Percentiles rank a stretch among this genome's conserved stretches.
These are phyloP conservation scores for Cynodonichthys magdalenae DNA, from an alignment of 2,797 vertebrate genomes.

Conservation along the genomic window DNA sequence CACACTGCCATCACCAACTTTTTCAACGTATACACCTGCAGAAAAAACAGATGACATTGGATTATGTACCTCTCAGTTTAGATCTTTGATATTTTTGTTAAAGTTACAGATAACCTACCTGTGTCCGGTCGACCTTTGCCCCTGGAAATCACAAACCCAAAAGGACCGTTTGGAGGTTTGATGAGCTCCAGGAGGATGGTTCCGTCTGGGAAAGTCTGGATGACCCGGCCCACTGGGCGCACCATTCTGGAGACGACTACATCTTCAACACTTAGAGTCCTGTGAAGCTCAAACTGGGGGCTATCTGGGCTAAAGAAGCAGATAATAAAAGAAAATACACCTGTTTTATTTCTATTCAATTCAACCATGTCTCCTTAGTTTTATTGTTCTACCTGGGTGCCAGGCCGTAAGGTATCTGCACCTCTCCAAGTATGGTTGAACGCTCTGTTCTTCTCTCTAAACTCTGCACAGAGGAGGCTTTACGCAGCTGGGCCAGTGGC, in stretches of 20 bases:
- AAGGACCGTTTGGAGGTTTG: constrained; percentile 83
- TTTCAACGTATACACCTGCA: constrained; percentile 92
- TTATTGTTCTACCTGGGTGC: constrained; percentile 78
- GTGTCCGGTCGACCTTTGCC: constrained; percentile 91
- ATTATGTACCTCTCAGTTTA: neutral
- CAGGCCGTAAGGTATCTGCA: constrained; percentile 67
- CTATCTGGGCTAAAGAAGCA: constrained; percentile 62
- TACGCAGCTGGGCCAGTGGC: constrained; percentile 87
- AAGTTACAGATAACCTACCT: constrained; percentile 73
- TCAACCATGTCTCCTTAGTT: neutral
- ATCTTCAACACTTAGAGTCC: constrained; percentile 85
- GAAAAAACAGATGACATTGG: neutral
- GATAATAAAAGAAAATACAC: neutral
- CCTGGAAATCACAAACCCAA: constrained; percentile 91
- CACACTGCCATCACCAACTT: constrained; percentile 82
- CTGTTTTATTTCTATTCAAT: neutral
- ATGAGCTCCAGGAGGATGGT: constrained; percentile 89
- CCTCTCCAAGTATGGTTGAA: constrained; percentile 83
- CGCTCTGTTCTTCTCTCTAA: constrained; percentile 87
- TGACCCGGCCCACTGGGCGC: constrained; percentile 84
- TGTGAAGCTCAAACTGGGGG: constrained; percentile 71
- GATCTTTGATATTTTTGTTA: neutral
- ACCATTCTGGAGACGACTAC: constrained; percentile 78
- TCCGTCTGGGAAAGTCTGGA: constrained; percentile 89
- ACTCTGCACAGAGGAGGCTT: constrained; percentile 89